Percentiles rank a stretch among this genome's conserved stretches.
These are phyloP conservation scores for Linhomoeus sp. DNA, from an alignment of 2,888 invertebrate genomes.

Conservation along the genomic window DNA sequence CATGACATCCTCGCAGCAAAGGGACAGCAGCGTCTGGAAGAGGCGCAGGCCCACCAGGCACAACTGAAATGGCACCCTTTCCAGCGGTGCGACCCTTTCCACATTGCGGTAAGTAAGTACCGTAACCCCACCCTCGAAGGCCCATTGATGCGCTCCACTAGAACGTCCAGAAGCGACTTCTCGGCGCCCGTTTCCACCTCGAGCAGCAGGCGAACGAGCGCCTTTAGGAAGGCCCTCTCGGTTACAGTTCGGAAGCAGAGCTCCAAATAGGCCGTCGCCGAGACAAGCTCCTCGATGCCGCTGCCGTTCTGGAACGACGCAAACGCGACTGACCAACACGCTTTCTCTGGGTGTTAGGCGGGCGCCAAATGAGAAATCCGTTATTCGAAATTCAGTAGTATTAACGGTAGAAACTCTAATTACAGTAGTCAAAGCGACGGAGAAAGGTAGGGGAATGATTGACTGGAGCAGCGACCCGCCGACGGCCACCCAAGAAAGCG, in stretches of 20 bases:
- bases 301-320: conserved; percentile 51
- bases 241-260: conserved; percentile 66
- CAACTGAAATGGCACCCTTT: conserved; percentile 23
- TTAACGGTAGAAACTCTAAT: too few relatives aligned
- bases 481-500: too few relatives aligned
- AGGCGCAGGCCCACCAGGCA: conserved; percentile 71
- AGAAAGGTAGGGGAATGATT: too few relatives aligned
- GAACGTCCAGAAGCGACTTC: conserved; percentile 54
- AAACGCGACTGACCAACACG: too few relatives aligned
- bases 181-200: conserved; percentile 47
- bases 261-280: conserved; percentile 79
- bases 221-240: conserved; percentile 56
- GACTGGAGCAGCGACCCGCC: too few relatives aligned
- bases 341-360: neutral
- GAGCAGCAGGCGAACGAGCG: conserved; percentile 59
- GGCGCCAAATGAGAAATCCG: neutral
- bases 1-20: conserved; percentile 91
- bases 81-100: neutral
- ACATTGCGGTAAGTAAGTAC: neutral
- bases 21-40: conserved; percentile 66
- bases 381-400: neutral
- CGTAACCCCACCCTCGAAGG: conserved; percentile 38
- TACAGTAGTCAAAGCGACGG: too few relatives aligned
- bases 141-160: conserved; percentile 55
- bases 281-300: conserved; percentile 63